Percentiles rank a stretch among this genome's conserved stretches.
These are phyloP conservation scores for Troides helena DNA, from an alignment of 2,888 invertebrate genomes.

Conservation along the genomic window DNA sequence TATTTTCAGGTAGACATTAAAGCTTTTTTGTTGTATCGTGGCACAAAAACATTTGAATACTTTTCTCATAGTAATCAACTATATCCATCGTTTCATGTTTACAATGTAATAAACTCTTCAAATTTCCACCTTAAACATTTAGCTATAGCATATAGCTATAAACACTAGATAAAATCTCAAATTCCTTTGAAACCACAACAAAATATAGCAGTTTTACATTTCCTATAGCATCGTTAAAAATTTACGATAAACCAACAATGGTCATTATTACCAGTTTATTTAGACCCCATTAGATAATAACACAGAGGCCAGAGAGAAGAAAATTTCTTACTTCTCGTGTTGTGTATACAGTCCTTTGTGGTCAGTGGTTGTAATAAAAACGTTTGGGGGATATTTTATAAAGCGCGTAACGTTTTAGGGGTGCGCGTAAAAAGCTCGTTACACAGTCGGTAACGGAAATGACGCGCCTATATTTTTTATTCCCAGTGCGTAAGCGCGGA, in stretches of 20 bases:
- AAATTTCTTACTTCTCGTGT: constrained; percentile 7
- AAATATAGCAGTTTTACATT: constrained; percentile 10
- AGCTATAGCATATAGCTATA: not conserved
- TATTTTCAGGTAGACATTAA: too few species aligned
- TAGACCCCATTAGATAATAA: constrained; percentile 5
- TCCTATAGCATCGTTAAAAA: constrained; percentile 10
- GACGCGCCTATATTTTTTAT: constrained; percentile 1
- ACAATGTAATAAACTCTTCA: too few species aligned
- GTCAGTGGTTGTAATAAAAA: constrained; percentile 10
- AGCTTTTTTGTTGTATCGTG: too few species aligned
- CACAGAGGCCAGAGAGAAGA: not conserved
- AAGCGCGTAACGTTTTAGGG: constrained; percentile 16
- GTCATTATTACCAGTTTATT: constrained; percentile 4
- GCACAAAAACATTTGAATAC: too few species aligned
- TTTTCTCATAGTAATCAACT: too few species aligned
- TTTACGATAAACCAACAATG: constrained; percentile 14
- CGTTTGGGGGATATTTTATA: constrained; percentile 8
- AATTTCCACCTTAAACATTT: too few species aligned
- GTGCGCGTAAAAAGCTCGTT: constrained; percentile 9
- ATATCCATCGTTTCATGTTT: too few species aligned
- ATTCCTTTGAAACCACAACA: not conserved
- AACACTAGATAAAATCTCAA: not conserved
- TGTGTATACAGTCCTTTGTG: constrained; percentile 11
- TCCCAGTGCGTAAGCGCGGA: not conserved
- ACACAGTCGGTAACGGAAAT: constrained; percentile 3